Conservation (phyloP, 2,113 vertebrate genomes). For the Seriola rivoliana region DNA sequence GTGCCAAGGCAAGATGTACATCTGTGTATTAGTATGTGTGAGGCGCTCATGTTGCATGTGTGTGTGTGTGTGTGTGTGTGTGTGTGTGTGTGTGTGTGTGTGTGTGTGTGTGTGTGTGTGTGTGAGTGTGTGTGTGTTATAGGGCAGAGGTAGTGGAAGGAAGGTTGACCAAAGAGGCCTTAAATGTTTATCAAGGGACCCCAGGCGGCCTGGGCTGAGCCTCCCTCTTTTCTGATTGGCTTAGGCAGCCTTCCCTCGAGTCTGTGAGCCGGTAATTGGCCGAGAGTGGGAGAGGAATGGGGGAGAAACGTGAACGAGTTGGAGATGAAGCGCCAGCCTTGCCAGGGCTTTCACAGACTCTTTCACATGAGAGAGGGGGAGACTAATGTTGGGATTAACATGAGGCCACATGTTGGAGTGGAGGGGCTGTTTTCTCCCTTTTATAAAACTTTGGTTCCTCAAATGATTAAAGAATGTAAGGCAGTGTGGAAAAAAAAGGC, state of each 20-base stretch:
- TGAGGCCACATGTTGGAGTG: slow-evolving; percentile 49
- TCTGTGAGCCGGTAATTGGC: slow-evolving; percentile 57
- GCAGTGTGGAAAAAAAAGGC: not conserved
- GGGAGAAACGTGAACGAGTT: slow-evolving; percentile 53
- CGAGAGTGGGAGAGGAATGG: slow-evolving; percentile 29
- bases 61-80: slow-evolving; percentile 21
- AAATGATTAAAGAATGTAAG: slow-evolving; percentile 39
- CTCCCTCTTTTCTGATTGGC: slow-evolving; percentile 78
- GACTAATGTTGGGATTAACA: slow-evolving; percentile 53
- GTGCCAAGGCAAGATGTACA: slow-evolving; percentile 41
- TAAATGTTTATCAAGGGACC: slow-evolving; percentile 77
- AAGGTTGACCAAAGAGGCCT: slow-evolving; percentile 64
- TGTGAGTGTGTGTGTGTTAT: slow-evolving; percentile 4
- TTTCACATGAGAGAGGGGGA: slow-evolving; percentile 38
- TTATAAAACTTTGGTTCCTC: not conserved
- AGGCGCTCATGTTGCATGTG: not conserved
- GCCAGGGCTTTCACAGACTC: slow-evolving; percentile 48
- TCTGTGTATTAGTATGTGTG: slow-evolving; percentile 7
- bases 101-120: not conserved
- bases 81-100: not conserved
- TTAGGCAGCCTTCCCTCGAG: slow-evolving; percentile 44
- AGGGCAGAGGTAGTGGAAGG: slow-evolving; percentile 67
- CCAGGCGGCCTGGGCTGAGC: slow-evolving; percentile 59
- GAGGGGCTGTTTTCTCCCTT: slow-evolving; percentile 25
- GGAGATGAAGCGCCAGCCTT: slow-evolving; percentile 40